Evolutionary conservation across 1,140 invertebrate genomes (phyloP), one percentile per base, ranked within the genome.

Genomic region (Drosophila melanica): DNA sequence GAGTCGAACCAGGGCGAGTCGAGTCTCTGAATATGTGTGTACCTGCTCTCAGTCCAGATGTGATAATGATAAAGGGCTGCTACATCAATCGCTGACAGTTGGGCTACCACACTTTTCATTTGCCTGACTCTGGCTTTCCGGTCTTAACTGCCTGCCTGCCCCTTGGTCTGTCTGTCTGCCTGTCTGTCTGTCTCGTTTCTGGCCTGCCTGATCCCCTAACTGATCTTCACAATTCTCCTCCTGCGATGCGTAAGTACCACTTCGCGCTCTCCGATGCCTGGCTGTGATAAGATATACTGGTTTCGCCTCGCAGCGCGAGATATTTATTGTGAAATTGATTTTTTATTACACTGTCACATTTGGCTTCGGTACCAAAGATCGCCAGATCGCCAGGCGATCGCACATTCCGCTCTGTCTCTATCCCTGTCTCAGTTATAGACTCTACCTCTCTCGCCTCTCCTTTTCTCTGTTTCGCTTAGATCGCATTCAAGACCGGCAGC

Each of bases 51-150:
- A 66, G 66, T 44, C 74, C 72, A 90, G 89, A 90, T 90, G 89
- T 86, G 89, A 85, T 90, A 90, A 90, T 90, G 89, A 90, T 90
- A 90, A 90, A 90, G 89, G 81, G 89, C 66, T 81, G 79, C 80
- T 90, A 90, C 89, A 90, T 90, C 89, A 90, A 90, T 91, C 89
- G 89, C 79, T 90, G 89, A 90, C 89, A 90, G 89, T 90, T 73
- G 76, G 79, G 89, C 89, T 90, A 90, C 89, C 89, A 90, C 90
- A 90, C 85, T 90, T 90, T 90, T 82, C 72, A 77, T 80, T 80
- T 82, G 60, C 62, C 66, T 60, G 48, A 44, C 42, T 53, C 37
- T 53, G 41, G 30, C 44, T 55, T 50, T 50, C 37, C 63, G 12
- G 48, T 39, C 48, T 30, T 39, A 12, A n/a, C 54, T 54, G 50